These are phyloP conservation scores for Caloenas nicobarica DNA, from an alignment of 2,113 vertebrate genomes.

Conservation along the genomic window DNA sequence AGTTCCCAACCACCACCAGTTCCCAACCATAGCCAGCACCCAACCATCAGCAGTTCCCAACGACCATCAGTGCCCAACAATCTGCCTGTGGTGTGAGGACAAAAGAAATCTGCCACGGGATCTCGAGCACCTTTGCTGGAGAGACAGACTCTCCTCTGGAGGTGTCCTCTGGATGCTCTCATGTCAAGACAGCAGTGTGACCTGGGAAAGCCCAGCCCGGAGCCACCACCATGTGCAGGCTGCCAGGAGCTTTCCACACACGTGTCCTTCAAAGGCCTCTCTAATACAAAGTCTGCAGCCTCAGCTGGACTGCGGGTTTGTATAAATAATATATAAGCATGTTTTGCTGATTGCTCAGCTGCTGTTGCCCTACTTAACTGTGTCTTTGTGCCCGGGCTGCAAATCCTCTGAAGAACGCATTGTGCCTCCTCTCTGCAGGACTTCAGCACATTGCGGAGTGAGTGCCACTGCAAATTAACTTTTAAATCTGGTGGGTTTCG, in stretches of 20 bases:
- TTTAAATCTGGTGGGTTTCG: not conserved
- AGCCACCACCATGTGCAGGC: not conserved
- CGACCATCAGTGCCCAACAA: no score
- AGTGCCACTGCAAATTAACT: not conserved
- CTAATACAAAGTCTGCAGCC: not conserved
- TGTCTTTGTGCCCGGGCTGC: not conserved
- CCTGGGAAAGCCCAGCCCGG: not conserved
- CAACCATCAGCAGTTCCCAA: no score
- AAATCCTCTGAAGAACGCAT: not conserved
- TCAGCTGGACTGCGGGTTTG: not conserved
- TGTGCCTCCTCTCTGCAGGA: not conserved
- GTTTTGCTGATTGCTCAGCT: not conserved
- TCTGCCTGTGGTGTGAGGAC: not conserved
- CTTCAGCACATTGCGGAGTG: not conserved
- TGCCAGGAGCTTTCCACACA: not conserved
- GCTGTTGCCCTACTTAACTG: not conserved
- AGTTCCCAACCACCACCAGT: no score
- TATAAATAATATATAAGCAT: not conserved
- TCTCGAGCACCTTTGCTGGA: not conserved
- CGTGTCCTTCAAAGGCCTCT: not conserved
- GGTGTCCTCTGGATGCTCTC: not conserved
- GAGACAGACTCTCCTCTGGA: not conserved
- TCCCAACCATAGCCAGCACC: no score
- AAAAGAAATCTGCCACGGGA: conserved; percentile 8
- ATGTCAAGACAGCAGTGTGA: not conserved